Conservation (phyloP, 2,888 invertebrate species). For the Synanthedon formicaeformis region DNA sequence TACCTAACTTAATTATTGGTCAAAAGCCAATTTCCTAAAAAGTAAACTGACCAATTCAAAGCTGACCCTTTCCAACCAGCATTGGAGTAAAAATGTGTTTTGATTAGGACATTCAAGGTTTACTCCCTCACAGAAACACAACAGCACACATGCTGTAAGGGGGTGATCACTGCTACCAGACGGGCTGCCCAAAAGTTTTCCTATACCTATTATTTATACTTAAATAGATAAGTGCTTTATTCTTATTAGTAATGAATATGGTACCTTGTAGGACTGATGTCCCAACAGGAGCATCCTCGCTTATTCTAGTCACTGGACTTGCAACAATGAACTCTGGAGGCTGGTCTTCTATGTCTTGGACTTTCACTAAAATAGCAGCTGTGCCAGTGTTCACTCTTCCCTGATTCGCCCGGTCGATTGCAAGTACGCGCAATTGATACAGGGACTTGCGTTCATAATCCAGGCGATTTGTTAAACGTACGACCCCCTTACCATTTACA, state of each 20-base stretch:
- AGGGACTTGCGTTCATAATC: constrained; percentile 90
- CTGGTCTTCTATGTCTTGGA: constrained; percentile 89
- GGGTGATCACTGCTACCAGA: no score
- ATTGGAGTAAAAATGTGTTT: no score
- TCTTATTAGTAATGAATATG: not conserved
- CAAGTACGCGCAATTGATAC: constrained; percentile 86
- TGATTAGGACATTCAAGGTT: no score
- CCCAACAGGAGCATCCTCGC: constrained; percentile 86
- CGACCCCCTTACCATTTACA: constrained; percentile 85
- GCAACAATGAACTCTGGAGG: constrained; percentile 91
- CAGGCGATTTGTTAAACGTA: constrained; percentile 79
- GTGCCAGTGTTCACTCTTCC: constrained; percentile 89
- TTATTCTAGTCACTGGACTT: constrained; percentile 87
- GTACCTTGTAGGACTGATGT: constrained; percentile 86
- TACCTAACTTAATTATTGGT: no score
- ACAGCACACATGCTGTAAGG: not conserved
- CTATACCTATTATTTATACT: not conserved
- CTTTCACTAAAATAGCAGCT: constrained; percentile 86
- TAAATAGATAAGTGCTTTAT: constrained; percentile 1
- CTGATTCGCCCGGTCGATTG: constrained; percentile 86
- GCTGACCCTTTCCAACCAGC: no score
- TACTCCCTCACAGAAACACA: no score
- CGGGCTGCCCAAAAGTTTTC: not conserved
- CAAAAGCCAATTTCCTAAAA: no score
- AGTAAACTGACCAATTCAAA: no score